Evolutionary conservation across 2,113 vertebrate species (phyloP).

Genomic region (Phylloscopus whistleri): DNA sequence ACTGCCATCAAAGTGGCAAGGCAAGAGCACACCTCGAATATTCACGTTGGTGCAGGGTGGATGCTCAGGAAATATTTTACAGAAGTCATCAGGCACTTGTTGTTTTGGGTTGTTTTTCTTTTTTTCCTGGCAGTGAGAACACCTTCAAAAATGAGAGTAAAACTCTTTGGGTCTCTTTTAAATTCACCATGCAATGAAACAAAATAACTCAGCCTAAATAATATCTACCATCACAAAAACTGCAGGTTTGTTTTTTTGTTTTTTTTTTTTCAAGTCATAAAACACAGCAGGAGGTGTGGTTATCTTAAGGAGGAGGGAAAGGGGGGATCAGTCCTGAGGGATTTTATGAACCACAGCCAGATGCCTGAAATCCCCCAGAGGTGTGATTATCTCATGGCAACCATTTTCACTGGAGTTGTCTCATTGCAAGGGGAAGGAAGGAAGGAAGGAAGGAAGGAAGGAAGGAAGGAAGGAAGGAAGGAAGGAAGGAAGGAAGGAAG

Average conservation of each 20-base stretch:
- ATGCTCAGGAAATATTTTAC: background rate
- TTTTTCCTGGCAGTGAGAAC: background rate
- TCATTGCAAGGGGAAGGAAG: background rate
- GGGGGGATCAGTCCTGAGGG: conserved; percentile 4
- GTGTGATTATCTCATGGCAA: conserved; percentile 53
- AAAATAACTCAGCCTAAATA: conserved; percentile 19
- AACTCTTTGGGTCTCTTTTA: background rate
- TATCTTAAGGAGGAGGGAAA: conserved; percentile 20
- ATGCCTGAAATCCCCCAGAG: conserved; percentile 52
- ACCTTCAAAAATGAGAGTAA: background rate
- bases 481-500: background rate
- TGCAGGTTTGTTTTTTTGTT: conserved; percentile 46
- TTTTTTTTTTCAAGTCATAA: conserved; percentile 54
- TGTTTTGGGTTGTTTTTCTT: too few species aligned
- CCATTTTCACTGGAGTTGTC: background rate
- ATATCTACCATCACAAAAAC: background rate
- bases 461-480: background rate
- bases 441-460: background rate
- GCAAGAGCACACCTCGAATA: background rate
- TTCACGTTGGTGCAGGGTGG: background rate
- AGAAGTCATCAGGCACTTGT: background rate
- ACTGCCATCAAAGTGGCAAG: background rate
- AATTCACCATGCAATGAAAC: background rate
- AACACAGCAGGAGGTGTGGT: conserved; percentile 6
- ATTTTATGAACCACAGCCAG: conserved; percentile 56